These are phyloP conservation scores for Orthosia cruda DNA, from an alignment of 2,888 invertebrate genomes.

Conservation along the genomic window DNA sequence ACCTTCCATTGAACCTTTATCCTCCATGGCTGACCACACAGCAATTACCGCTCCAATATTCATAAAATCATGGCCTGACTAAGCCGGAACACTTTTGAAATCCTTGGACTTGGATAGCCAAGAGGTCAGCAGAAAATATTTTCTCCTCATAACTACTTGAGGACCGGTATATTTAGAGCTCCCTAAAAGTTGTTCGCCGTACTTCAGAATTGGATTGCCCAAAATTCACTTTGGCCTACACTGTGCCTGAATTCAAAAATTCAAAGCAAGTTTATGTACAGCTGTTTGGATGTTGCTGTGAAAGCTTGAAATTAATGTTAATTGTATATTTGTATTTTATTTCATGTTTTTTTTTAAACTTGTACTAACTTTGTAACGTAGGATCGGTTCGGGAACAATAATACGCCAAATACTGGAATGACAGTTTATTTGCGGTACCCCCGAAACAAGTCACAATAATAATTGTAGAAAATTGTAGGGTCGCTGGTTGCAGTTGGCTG, in stretches of 20 bases:
- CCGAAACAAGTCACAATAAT: too few relatives aligned
- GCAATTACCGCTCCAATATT: conserved; percentile 51
- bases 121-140: conserved; percentile 33
- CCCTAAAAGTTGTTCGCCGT: conserved; percentile 43
- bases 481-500: too few relatives aligned
- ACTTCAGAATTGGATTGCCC: conserved; percentile 45
- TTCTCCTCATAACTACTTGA: background rate
- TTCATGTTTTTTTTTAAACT: too few relatives aligned
- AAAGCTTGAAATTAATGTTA: conserved; percentile 16
- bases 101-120: conserved; percentile 45
- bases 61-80: conserved; percentile 40
- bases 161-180: conserved; percentile 39
- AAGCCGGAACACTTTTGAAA: too few relatives aligned
- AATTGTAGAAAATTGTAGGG: too few relatives aligned
- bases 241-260: conserved; percentile 26
- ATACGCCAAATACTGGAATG: too few relatives aligned
- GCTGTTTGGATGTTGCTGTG: conserved; percentile 15
- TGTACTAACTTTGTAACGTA: too few relatives aligned
- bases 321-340: too few relatives aligned
- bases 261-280: conserved; percentile 45
- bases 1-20: conserved; percentile 5
- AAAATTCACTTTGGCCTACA: conserved; percentile 46
- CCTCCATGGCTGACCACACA: conserved; percentile 39
- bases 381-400: too few relatives aligned
- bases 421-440: too few relatives aligned